Conservation (phyloP, 2,113 vertebrate genomes). For the Leucosticte australis region DNA sequence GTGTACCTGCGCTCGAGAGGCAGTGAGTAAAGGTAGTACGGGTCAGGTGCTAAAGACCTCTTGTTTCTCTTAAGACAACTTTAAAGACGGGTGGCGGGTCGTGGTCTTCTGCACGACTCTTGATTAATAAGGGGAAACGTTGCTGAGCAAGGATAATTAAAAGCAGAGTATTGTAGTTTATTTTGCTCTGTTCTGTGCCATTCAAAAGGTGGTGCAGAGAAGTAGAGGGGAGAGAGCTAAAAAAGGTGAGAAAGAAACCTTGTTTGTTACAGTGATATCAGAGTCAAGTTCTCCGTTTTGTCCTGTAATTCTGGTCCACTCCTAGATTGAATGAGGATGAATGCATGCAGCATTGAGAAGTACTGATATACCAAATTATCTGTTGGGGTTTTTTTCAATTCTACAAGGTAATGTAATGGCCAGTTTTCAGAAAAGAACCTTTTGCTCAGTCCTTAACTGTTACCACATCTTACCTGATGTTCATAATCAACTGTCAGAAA, state of each 20-base stretch:
- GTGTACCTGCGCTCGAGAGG: neutral
- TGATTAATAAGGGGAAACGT: neutral
- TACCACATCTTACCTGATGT: neutral
- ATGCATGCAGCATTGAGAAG: neutral
- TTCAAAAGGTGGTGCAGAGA: neutral
- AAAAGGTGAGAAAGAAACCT: neutral
- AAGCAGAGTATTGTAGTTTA: neutral
- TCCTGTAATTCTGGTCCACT: neutral
- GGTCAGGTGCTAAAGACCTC: neutral
- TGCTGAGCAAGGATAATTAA: neutral
- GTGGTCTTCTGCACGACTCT: neutral
- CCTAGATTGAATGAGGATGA: neutral
- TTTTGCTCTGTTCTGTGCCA: neutral
- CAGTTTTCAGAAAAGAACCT: neutral
- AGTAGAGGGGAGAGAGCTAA: neutral
- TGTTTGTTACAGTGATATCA: neutral
- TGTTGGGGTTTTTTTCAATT: neutral
- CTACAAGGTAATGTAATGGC: neutral
- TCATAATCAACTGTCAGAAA: neutral
- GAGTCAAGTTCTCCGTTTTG: neutral
- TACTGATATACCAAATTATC: neutral
- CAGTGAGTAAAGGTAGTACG: rapidly evolving
- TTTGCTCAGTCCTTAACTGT: neutral
- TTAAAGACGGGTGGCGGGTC: neutral
- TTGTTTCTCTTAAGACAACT: neutral